Percentiles rank a stretch among this genome's conserved stretches.
phyloP scores from a whole-genome alignment of 2,888 invertebrate genomes.

The Campaea margaritaria region DNA sequence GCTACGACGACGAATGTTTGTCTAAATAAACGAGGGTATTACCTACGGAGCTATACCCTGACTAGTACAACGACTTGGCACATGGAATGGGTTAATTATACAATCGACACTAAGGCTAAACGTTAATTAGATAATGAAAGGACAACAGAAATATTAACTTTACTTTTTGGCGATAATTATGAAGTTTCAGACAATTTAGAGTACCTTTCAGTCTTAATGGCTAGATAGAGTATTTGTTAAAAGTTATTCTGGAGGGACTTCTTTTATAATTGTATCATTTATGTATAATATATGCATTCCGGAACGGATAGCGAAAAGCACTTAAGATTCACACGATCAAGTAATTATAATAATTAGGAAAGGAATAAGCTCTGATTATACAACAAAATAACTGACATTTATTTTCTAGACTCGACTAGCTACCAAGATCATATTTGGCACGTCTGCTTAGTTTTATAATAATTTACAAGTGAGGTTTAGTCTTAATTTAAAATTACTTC shows the following conservation, averaged over 20 bases:
- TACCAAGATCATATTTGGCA: constrained; percentile 33
- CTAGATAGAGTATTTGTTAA: constrained; percentile 75
- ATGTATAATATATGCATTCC: constrained; percentile 66
- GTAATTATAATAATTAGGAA: constrained; percentile 55
- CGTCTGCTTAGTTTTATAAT: constrained; percentile 13
- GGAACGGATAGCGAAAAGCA: constrained; percentile 65
- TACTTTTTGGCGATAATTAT: constrained; percentile 40
- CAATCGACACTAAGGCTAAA: constrained; percentile 57
- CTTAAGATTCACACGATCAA: constrained; percentile 63
- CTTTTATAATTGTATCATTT: constrained; percentile 56
- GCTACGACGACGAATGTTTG: constrained; percentile 50
- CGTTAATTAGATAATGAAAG: constrained; percentile 46
- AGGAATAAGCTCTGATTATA: constrained; percentile 49
- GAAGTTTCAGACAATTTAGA: constrained; percentile 58
- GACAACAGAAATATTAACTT: constrained; percentile 42
- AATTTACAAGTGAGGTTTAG: constrained; percentile 53
- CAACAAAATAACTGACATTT: background rate
- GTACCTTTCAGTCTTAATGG: constrained; percentile 80
- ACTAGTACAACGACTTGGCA: constrained; percentile 76
- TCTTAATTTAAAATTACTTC: constrained; percentile 57
- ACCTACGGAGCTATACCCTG: constrained; percentile 71
- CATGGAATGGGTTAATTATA: constrained; percentile 75
- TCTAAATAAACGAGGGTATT: constrained; percentile 59
- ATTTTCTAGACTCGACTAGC: constrained; percentile 7
- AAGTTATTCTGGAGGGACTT: constrained; percentile 81